These are phyloP conservation scores for Lasiommata megera DNA, from an alignment of 2,888 invertebrate genomes.

Conservation along the genomic window DNA sequence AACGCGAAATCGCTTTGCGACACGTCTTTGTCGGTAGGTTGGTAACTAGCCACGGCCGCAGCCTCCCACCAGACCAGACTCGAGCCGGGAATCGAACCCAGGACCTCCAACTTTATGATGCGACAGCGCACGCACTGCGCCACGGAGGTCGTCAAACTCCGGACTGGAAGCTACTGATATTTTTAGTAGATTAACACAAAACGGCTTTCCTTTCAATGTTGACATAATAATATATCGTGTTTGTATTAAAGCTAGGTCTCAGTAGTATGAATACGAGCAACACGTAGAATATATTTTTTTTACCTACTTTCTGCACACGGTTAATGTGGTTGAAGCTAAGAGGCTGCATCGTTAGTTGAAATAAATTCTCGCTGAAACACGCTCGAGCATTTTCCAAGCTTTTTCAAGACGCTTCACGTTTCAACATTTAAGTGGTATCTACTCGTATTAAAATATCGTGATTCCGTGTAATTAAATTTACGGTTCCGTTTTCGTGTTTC, in stretches of 20 bases:
- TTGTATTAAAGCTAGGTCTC: background rate
- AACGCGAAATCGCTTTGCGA: no score
- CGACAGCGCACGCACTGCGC: no score
- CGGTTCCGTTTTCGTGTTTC: background rate
- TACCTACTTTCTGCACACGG: background rate
- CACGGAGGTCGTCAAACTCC: no score
- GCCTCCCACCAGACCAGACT: no score
- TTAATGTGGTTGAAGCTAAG: conserved; percentile 5
- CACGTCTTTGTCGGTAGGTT: no score
- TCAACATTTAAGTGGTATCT: conserved; percentile 3
- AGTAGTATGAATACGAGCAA: conserved; percentile 3
- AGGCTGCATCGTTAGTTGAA: conserved; percentile 13
- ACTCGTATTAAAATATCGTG: conserved; percentile 1
- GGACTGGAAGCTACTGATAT: no score
- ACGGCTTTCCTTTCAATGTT: no score
- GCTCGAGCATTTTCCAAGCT: background rate
- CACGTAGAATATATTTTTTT: background rate
- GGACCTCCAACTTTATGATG: no score
- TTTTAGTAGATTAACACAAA: no score
- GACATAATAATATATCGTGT: background rate
- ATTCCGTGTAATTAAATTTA: conserved; percentile 7
- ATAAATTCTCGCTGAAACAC: conserved; percentile 11
- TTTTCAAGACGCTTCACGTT: conserved; percentile 6
- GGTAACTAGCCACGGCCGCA: no score
- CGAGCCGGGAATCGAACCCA: no score